phyloP scores from a whole-genome alignment of 2,888 invertebrate genomes.

The Coenonympha arcania region DNA sequence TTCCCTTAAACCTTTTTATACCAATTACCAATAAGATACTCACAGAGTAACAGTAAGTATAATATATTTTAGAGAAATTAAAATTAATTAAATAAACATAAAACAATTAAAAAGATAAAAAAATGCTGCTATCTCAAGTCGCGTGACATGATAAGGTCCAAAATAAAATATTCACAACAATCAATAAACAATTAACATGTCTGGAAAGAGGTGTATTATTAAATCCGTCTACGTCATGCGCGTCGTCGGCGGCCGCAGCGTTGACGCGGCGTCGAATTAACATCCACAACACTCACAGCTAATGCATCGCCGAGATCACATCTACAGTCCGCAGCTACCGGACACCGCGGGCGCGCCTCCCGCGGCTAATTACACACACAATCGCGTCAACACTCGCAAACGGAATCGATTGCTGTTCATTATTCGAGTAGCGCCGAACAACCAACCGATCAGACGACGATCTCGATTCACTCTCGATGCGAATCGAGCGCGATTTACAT shows the following conservation, averaged over 20 bases:
- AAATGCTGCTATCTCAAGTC: too few relatives aligned
- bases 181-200: neutral
- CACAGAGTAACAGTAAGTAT: too few relatives aligned
- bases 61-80: neutral
- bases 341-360: constrained; percentile 3
- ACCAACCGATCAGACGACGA: constrained; percentile 51
- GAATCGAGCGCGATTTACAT: constrained; percentile 49
- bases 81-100: neutral
- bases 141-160: neutral
- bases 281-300: neutral
- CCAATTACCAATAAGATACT: too few relatives aligned
- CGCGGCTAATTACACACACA: constrained; percentile 21
- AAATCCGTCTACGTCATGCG: neutral
- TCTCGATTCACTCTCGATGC: constrained; percentile 56
- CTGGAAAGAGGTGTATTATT: neutral
- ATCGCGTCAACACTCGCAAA: constrained; percentile 21
- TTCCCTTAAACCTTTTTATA: too few relatives aligned
- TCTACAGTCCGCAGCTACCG: constrained; percentile 10
- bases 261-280: too few relatives aligned
- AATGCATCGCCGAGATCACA: neutral
- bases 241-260: too few relatives aligned
- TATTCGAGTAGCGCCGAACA: constrained; percentile 28
- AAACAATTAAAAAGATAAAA: neutral
- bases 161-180: neutral
- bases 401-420: constrained; percentile 26